These are phyloP conservation scores for Bombus consobrinus DNA, from an alignment of 1,140 invertebrate species.

Conservation along the genomic window DNA sequence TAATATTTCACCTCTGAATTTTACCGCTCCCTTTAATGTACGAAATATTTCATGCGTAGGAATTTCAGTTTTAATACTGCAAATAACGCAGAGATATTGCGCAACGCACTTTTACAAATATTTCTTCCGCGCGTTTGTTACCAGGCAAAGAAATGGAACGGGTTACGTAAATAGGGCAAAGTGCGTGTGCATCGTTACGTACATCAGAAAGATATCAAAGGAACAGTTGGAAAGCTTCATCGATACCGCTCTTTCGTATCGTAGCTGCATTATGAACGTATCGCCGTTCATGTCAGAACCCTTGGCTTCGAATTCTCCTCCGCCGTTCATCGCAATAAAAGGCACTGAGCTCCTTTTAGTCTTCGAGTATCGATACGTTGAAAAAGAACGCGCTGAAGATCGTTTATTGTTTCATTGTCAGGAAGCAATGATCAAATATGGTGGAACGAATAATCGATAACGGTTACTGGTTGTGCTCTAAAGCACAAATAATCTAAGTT, in stretches of 20 bases:
- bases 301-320: background rate
- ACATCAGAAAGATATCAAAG: background rate
- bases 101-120: background rate
- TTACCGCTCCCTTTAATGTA: background rate
- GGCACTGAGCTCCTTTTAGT: background rate
- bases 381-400: too few relatives aligned
- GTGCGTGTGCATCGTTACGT: background rate
- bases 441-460: background rate
- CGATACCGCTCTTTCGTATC: slow-evolving; percentile 22
- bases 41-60: background rate
- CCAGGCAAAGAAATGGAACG: background rate
- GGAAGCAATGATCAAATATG: background rate
- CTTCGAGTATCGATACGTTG: too few relatives aligned
- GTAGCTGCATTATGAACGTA: slow-evolving; percentile 6
- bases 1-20: too few relatives aligned
- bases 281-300: background rate
- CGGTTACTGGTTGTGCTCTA: background rate
- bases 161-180: background rate
- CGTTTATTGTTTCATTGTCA: background rate
- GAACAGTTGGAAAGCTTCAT: background rate
- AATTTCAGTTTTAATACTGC: background rate
- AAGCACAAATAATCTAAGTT: too few relatives aligned
- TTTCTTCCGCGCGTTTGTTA: background rate
- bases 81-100: too few relatives aligned
- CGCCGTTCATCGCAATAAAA: background rate